A percentile compares a stretch with the other conserved stretches of the same genome.
phyloP scores from a whole-genome alignment of 2,888 invertebrate genomes.

The Atethmia centrago region DNA sequence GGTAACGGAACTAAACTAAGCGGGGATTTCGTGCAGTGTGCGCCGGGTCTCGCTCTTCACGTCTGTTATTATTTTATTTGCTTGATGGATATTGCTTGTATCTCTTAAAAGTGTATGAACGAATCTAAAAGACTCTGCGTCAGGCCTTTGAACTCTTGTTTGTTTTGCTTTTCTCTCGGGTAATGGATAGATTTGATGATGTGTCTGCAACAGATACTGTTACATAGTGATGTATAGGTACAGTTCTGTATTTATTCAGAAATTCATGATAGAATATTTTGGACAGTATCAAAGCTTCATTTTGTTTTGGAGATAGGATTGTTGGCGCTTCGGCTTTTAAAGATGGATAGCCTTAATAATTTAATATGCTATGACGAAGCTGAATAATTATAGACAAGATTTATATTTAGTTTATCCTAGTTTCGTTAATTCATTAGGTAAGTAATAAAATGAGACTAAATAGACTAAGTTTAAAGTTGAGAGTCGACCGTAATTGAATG shows the following conservation, averaged over 20 bases:
- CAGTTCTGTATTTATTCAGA: slow-evolving; percentile 15
- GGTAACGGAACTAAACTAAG: slow-evolving; percentile 68
- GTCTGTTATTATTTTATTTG: slow-evolving; percentile 74
- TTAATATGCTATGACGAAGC: no score
- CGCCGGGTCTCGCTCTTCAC: slow-evolving; percentile 56
- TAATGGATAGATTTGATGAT: slow-evolving; percentile 53
- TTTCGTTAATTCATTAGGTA: neutral
- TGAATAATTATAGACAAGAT: neutral
- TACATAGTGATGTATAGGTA: neutral
- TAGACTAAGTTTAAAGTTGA: neutral
- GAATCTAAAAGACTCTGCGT: slow-evolving; percentile 54
- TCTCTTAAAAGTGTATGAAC: slow-evolving; percentile 68
- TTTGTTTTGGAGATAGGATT: neutral
- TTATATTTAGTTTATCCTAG: neutral
- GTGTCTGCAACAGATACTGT: slow-evolving; percentile 33
- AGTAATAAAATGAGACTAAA: slow-evolving; percentile 1
- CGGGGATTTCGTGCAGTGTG: slow-evolving; percentile 69
- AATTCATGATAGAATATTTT: neutral
- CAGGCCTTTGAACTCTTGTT: slow-evolving; percentile 57
- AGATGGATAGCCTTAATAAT: no score
- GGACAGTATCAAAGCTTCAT: neutral
- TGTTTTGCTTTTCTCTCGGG: slow-evolving; percentile 47
- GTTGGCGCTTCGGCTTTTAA: neutral
- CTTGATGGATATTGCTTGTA: slow-evolving; percentile 76
- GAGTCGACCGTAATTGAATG: slow-evolving; percentile 14